Evolutionary conservation across 2,113 vertebrate genomes (phyloP), one percentile per base, ranked within the genome.

Genomic region (Lanius ludovicianus): DNA sequence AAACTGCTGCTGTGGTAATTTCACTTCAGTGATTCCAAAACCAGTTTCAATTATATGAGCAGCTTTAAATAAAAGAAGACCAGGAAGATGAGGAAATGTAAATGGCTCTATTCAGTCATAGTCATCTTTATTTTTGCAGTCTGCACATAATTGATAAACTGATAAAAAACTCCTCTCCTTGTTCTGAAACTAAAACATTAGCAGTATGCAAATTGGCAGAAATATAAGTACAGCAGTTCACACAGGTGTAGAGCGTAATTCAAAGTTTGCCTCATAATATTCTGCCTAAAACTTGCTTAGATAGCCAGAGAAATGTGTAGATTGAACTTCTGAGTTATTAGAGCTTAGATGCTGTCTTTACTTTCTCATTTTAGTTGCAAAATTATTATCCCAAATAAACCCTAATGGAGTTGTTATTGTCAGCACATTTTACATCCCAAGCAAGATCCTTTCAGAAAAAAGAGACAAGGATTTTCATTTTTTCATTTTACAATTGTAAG

Each of bases 161-260:
- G 71, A 95, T 93, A 42, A 95, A 89, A 89, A 94, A 92, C 92
- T 4, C 8, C 12, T 50, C 7, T 70, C 93, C 78, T 64, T 85
- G 13, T 86, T 92, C 56, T 90, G 55, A 97, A 97, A 91, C 15
- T 7, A 94, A 95, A 94, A 84, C 21, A 78, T 85, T 96, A 96
- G 67, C 65, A 87, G 35, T 84, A 90, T 92, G 70, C 28, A 97
- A 95, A 95, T 71, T 79, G n/a, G 27, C 56, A 83, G 65, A 59
- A 96, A 63, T 71, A 87, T 69, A 78, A 77, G 24, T 15, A 13
- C 84, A 94, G 65, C 83, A 85, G 46, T 93, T 96, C 87, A 91
- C 30, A 67, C n/a, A 93, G 81, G 52, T 94, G 44, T 78, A 74
- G 62, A 90, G 25, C 3, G 0, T 85, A 95, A 94, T 92, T 96